These are phyloP conservation scores for Oophaga sylvatica DNA, from an alignment of 2,797 vertebrate genomes.

Conservation along the genomic window DNA sequence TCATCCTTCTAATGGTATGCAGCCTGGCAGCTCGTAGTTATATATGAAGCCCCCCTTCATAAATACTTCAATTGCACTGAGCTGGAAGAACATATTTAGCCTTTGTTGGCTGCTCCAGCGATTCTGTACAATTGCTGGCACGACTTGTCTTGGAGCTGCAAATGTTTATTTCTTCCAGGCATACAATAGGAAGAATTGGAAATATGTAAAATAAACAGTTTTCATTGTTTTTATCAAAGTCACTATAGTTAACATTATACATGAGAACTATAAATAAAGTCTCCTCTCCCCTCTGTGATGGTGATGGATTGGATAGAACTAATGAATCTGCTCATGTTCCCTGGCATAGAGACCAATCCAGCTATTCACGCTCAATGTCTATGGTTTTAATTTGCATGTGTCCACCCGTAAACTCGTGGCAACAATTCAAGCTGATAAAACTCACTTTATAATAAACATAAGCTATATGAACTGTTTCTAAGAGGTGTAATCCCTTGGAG, in stretches of 20 bases:
- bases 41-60: neutral
- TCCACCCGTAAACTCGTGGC: neutral
- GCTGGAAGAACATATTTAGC: slow-evolving; percentile 22
- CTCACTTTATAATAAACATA: slow-evolving; percentile 1
- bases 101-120: slow-evolving; percentile 13
- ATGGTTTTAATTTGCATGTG: slow-evolving; percentile 25
- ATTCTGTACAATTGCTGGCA: slow-evolving; percentile 35
- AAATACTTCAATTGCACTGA: slow-evolving; percentile 31
- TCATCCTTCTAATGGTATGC: slow-evolving; percentile 15
- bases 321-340: slow-evolving; percentile 7
- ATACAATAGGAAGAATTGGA: slow-evolving; percentile 22
- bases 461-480: neutral
- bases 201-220: slow-evolving; percentile 38
- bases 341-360: neutral
- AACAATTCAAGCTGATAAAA: neutral
- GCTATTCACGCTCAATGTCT: slow-evolving; percentile 5
- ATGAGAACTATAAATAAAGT: neutral
- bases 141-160: neutral
- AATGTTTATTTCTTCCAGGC: slow-evolving; percentile 23
- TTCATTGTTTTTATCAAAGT: slow-evolving; percentile 36
- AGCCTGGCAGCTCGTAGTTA: slow-evolving; percentile 12
- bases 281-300: neutral
- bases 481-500: neutral
- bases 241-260: slow-evolving; percentile 22
- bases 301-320: neutral